A percentile compares a stretch with the other conserved stretches of the same genome.
These are phyloP conservation scores for Pampusana beccarii DNA, from an alignment of 2,113 vertebrate genomes.

Conservation along the genomic window DNA sequence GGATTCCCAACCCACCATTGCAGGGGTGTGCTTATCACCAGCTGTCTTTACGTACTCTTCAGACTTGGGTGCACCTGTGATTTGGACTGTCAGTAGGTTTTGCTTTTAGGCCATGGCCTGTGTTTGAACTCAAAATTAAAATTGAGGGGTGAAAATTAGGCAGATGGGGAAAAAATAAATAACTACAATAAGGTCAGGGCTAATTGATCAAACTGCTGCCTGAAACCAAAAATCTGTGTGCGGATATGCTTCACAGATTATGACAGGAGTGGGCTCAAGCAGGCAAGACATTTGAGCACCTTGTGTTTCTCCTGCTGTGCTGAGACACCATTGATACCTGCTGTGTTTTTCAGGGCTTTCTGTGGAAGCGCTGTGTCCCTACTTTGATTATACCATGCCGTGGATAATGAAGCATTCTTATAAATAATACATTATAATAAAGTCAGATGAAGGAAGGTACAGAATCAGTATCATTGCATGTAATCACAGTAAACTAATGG, in stretches of 20 bases:
- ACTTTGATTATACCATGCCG: neutral
- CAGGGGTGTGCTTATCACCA: neutral
- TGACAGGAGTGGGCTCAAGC: neutral
- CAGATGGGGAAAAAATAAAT: neutral
- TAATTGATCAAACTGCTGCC: neutral
- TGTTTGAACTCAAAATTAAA: neutral
- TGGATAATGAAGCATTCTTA: neutral
- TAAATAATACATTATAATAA: neutral
- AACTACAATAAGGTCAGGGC: neutral
- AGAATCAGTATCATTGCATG: neutral
- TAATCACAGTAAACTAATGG: neutral
- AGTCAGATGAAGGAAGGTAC: neutral
- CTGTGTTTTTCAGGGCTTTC: neutral
- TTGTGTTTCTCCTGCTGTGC: neutral
- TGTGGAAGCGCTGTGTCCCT: neutral
- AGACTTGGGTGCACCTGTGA: neutral
- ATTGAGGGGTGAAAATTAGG: neutral
- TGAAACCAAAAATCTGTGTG: neutral
- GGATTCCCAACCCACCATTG: neutral
- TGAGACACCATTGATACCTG: rapidly evolving
- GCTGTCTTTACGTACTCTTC: neutral
- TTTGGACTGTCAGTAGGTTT: neutral
- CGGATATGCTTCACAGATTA: neutral
- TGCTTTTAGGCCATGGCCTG: neutral
- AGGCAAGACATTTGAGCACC: neutral